Evolutionary conservation across 30 jellyfish, hydroid and myxozoan genomes (phyloP).

Genomic region (Calvadosia cruxmelitensis): DNA sequence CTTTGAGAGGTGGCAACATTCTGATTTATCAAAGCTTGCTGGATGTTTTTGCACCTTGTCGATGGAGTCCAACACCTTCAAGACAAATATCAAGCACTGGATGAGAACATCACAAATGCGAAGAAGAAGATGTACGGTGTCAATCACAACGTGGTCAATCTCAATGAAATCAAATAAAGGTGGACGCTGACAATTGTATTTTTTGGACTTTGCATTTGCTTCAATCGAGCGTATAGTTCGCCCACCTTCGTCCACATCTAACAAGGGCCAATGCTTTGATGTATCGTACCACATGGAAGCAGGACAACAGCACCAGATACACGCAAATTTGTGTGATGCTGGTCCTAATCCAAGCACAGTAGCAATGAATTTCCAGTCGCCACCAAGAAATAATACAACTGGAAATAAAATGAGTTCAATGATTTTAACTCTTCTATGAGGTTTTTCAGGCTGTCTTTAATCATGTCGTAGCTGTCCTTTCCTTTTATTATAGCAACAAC

Average conservation of each 20-base stretch:
- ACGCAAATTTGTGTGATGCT: not conserved
- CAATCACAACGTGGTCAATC: not conserved
- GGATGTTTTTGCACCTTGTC: too few species aligned
- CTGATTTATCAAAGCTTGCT: too few species aligned
- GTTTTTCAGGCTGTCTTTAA: not conserved
- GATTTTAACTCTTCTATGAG: not conserved
- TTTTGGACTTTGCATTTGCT: not conserved
- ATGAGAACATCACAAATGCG: not conserved
- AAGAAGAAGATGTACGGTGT: not conserved
- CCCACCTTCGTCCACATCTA: not conserved
- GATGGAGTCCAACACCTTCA: not conserved
- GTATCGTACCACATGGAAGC: not conserved
- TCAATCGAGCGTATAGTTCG: constrained; percentile 5
- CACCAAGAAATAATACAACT: not conserved
- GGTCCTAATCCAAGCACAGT: not conserved
- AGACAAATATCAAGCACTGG: not conserved
- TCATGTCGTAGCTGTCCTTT: not conserved
- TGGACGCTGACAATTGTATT: not conserved
- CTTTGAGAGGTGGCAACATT: too few species aligned
- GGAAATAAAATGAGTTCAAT: not conserved
- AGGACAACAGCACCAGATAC: not conserved
- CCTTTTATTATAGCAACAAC: not conserved
- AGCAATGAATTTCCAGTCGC: not conserved
- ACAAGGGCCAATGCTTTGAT: not conserved
- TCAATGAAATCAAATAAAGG: not conserved